Evolutionary conservation across 2,797 vertebrate genomes (phyloP), one percentile per base, ranked within the genome.

Genomic region (Channa striata): DNA sequence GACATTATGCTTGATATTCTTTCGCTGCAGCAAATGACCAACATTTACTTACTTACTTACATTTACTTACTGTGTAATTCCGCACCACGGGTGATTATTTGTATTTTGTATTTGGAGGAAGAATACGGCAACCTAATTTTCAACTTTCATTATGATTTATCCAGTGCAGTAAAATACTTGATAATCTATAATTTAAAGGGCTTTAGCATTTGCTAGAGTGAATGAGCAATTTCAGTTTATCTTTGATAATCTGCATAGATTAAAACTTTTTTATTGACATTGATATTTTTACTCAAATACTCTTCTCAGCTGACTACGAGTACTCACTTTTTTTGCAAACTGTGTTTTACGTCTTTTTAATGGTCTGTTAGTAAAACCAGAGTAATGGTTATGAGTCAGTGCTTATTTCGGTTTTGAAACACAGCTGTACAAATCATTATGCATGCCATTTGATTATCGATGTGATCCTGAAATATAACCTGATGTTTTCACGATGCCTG

Each of bases 401-500:
- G 8, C 11, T 40, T 37, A 3, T 51, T 74, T 46, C 43, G 1
- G 47, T 60, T 74, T 48, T 34, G 0, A 20, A 58, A 37, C 50
- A 40, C 20, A 37, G 6, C 1, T 19, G 5, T 16, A 8, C 34
- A 39, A 62, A 47, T 4, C 25, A 42, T 6, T 13, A 42, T 37
- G 42, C 42, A 46, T 23, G 10, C n/a, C 2, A 8, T 61, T 61
- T 14, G 17, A 30, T 30, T n/a, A 54, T 30, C 0, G 20, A 57
- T 20, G 8, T 16, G 21, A 44, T 46, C 19, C 17, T 23, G 8
- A 50, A 52, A 65, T 70, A 61, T 53, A 49, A 42, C n/a, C 34
- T 11, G n/a, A 34, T 10, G 9, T 46, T 39, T 64, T 34, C 47
- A 37, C n/a, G 53, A 8, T n/a, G 19, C 49, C 47, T 11, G 40